Percentiles rank a stretch among this genome's conserved stretches.
These are phyloP conservation scores for Tyrophagus putrescentiae DNA, from an alignment of 1,140 invertebrate species.

Conservation along the genomic window DNA sequence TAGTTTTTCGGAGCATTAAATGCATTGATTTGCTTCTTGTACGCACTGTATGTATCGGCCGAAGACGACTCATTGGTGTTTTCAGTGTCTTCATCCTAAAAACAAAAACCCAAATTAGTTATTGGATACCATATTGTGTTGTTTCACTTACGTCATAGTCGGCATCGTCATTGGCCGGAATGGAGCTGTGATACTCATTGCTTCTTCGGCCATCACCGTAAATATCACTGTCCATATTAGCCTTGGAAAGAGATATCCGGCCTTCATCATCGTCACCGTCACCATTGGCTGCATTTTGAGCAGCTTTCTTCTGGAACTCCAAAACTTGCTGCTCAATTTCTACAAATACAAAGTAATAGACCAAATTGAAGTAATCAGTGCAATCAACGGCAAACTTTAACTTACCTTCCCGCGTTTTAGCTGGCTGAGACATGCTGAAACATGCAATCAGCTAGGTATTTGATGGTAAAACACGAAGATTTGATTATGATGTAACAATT, in stretches of 20 bases:
- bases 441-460: too few species aligned
- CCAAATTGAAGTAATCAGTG: conserved; percentile 2
- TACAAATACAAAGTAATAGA: conserved; percentile 32
- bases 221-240: conserved; percentile 65
- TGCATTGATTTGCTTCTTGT: conserved; percentile 45
- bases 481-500: not conserved
- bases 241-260: conserved; percentile 13
- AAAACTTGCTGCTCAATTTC: conserved; percentile 85
- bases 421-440: conserved; percentile 19
- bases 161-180: conserved; percentile 77
- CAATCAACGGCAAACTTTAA: not conserved
- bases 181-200: conserved; percentile 84
- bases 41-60: conserved; percentile 49
- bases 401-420: conserved; percentile 14
- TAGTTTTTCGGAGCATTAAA: conserved; percentile 60
- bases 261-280: conserved; percentile 20
- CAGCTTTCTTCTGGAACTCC: conserved; percentile 59
- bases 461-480: too few species aligned
- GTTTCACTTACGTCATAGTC: conserved; percentile 45
- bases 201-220: conserved; percentile 51
- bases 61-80: conserved; percentile 33
- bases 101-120: conserved; percentile 24
- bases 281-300: conserved; percentile 42
- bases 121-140: conserved; percentile 11
- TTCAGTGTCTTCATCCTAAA: conserved; percentile 74